Base-by-base conservation (phyloP, 1,140 invertebrate genomes). In the Drosophila triauraria region DNA sequence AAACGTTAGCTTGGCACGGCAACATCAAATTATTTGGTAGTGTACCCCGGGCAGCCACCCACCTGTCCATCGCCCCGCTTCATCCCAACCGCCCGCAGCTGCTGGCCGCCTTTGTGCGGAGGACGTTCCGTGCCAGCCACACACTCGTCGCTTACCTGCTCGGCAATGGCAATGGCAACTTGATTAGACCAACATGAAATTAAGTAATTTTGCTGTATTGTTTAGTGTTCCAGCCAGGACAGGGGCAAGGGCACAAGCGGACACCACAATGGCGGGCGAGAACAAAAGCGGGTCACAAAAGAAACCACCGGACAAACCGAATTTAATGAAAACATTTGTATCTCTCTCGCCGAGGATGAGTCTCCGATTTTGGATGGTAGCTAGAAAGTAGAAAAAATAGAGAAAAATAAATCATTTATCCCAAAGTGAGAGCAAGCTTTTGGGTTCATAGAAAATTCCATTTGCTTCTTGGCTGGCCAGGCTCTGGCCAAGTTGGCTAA, bases 111-210 rank as follows among this genome's bases (percentile, higher is more conserved):
- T 88, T 84, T 83, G 68, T 88, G 80, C 63, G 25, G 68, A 62
- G 63, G 50, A 78, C 76, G 70, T 86, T 82, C 67, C 83, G 79
- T 86, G 83, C 67, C 79, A 59, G 63, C 72, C 83, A 63, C 67
- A 62, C 51, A 51, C 65, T 65, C 59, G 72, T 44, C 62, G 72
- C 60, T 75, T 53, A 65, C 71, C 60, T 76, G 51, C 61, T 60
- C 53, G 71, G 84, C 76, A 83, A 83, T 83, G 83, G 83, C 80
- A 87, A 90, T 83, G 83, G 83, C 80, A 87, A 90, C 84, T 87
- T 87, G 84, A 90, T 87, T 87, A 87, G 85, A 87, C 85, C 84
- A 90, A 87, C 84, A 87, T 87, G 84, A 87, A 87, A 87, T 87
- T 87, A 87, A 87, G 84, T 81, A 87, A 87, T 87, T 87, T 87